These are phyloP conservation scores for Antigone vipio DNA, from an alignment of 2,113 vertebrate genomes.

Conservation along the genomic window DNA sequence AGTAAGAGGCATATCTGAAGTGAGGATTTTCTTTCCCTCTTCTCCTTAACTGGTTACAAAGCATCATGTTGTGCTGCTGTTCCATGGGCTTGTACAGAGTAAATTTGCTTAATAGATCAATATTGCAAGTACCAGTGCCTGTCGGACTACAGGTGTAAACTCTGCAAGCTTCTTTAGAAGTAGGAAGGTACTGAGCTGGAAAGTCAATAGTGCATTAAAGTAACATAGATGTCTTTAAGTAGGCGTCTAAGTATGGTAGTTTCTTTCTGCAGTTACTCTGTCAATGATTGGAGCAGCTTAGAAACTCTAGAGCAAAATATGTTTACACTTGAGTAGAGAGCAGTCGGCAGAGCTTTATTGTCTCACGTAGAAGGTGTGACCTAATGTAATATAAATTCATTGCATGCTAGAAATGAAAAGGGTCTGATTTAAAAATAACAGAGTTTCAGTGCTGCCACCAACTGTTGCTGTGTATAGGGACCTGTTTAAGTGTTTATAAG, in stretches of 20 bases:
- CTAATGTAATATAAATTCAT: neutral
- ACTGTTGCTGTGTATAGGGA: neutral
- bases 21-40: neutral
- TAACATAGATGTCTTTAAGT: neutral
- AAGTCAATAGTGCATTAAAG: neutral
- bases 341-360: neutral
- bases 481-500: neutral
- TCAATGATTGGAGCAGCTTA: neutral
- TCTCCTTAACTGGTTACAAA: neutral
- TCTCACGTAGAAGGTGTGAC: neutral
- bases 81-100: neutral
- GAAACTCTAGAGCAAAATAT: neutral
- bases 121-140: neutral
- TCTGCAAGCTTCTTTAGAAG: neutral
- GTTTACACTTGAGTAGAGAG: neutral
- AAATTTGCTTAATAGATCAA: neutral
- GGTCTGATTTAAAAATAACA: neutral
- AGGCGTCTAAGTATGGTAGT: neutral
- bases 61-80: neutral
- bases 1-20: neutral
- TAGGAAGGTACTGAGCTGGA: neutral
- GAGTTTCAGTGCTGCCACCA: neutral
- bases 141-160: neutral
- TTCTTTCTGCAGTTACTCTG: neutral
- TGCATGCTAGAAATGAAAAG: neutral